phyloP scores from a whole-genome alignment of 2,888 invertebrate species.

The Hoplodrina ambigua region DNA sequence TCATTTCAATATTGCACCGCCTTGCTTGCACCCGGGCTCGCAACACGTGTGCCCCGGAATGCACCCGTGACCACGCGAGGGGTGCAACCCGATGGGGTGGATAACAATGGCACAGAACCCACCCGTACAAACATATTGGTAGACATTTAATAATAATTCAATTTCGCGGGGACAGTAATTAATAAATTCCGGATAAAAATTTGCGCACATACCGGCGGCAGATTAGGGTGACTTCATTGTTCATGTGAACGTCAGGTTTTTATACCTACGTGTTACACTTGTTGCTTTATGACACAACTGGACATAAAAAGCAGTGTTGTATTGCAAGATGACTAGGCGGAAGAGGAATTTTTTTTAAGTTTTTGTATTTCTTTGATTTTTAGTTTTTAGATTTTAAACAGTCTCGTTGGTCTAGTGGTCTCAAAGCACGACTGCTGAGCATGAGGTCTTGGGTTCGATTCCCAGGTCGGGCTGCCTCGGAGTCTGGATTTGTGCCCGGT shows the following conservation, averaged over 20 bases:
- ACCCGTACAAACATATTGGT: constrained; percentile 68
- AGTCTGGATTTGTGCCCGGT: no score
- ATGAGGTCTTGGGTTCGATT: no score
- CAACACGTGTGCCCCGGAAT: constrained; percentile 86
- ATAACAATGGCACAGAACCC: constrained; percentile 69
- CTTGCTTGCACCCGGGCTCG: constrained; percentile 61
- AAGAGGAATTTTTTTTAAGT: no score
- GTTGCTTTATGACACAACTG: constrained; percentile 7
- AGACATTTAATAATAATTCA: constrained; percentile 79
- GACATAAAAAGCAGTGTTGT: no score
- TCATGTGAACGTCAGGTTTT: constrained; percentile 4
- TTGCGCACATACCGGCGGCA: constrained; percentile 5
- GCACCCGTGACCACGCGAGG: constrained; percentile 66
- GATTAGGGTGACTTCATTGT: constrained; percentile 25
- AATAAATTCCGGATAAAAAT: constrained; percentile 54
- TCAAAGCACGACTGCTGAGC: no score
- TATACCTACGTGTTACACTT: constrained; percentile 22
- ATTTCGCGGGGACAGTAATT: constrained; percentile 72
- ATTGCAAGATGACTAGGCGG: no score
- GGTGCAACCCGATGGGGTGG: constrained; percentile 68
- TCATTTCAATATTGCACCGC: constrained; percentile 67
- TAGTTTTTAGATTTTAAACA: no score
- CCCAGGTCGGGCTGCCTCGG: no score
- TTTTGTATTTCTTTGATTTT: no score
- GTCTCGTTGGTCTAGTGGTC: no score